These are phyloP conservation scores for Haplochromis burtoni DNA, from an alignment of 2,113 vertebrate species.

Conservation along the genomic window DNA sequence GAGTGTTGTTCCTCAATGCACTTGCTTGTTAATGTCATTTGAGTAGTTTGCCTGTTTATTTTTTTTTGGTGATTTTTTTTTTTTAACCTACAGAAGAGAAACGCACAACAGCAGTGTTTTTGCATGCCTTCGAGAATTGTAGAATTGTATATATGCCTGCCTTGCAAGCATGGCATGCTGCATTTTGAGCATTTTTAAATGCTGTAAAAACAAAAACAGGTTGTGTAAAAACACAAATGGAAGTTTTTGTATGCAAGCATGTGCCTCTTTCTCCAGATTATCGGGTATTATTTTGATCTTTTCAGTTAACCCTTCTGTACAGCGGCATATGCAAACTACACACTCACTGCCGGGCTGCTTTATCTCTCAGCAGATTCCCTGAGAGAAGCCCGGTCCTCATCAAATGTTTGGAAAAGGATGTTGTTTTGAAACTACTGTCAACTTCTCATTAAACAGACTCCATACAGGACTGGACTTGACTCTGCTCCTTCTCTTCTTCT, in stretches of 20 bases:
- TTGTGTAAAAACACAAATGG: background rate
- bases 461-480: background rate
- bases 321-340: background rate
- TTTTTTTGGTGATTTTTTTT: background rate
- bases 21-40: background rate
- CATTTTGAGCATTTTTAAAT: background rate
- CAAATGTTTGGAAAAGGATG: constrained; percentile 14
- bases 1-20: background rate
- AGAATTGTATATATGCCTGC: background rate
- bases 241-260: background rate
- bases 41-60: background rate
- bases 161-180: constrained; percentile 28
- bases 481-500: background rate
- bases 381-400: background rate
- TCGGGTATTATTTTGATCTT: background rate
- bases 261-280: background rate
- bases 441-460: background rate
- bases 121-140: background rate
- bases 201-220: background rate
- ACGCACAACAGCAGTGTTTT: background rate
- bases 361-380: background rate
- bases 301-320: background rate
- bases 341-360: background rate
- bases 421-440: background rate
- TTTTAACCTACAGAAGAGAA: background rate